phyloP scores from a whole-genome alignment of 2,113 vertebrate genomes.

The Dasyornis broadbenti region DNA sequence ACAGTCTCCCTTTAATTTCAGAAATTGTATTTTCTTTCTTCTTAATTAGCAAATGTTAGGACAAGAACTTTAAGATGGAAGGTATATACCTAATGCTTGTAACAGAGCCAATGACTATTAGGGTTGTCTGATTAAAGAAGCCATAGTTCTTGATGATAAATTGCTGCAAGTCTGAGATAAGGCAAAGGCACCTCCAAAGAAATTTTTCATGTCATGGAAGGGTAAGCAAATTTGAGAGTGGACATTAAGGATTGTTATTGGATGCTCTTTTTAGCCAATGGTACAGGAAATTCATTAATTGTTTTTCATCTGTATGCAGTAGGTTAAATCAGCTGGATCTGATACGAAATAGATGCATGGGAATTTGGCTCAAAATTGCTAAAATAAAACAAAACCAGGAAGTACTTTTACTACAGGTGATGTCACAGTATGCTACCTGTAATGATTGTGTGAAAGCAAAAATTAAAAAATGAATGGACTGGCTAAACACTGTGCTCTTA shows the following conservation, averaged over 20 bases:
- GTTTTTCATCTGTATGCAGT: constrained; percentile 2
- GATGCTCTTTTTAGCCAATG: constrained; percentile 53
- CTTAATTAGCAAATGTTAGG: constrained; percentile 41
- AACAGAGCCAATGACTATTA: constrained; percentile 44
- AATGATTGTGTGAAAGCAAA: not conserved
- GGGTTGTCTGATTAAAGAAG: constrained; percentile 54
- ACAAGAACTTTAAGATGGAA: constrained; percentile 22
- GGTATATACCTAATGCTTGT: constrained; percentile 19
- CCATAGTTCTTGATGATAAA: constrained; percentile 57
- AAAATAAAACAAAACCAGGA: not conserved
- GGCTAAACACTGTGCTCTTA: not conserved
- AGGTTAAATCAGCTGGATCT: constrained; percentile 1
- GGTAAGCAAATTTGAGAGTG: constrained; percentile 48
- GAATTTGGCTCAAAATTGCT: constrained; percentile 4
- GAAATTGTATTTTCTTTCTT: constrained; percentile 7
- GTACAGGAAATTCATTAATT: constrained; percentile 61
- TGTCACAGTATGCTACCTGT: not conserved
- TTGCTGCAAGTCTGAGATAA: constrained; percentile 31
- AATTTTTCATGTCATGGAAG: constrained; percentile 66
- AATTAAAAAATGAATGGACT: not conserved
- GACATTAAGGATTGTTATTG: constrained; percentile 45
- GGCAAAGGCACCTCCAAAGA: constrained; percentile 47
- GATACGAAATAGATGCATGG: constrained; percentile 4
- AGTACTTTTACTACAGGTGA: not conserved
- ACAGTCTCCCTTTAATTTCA: not conserved